A percentile compares a stretch with the other conserved stretches of the same genome.
These are phyloP conservation scores for Neuroscelio doddi DNA, from an alignment of 2,888 invertebrate species.

Conservation along the genomic window DNA sequence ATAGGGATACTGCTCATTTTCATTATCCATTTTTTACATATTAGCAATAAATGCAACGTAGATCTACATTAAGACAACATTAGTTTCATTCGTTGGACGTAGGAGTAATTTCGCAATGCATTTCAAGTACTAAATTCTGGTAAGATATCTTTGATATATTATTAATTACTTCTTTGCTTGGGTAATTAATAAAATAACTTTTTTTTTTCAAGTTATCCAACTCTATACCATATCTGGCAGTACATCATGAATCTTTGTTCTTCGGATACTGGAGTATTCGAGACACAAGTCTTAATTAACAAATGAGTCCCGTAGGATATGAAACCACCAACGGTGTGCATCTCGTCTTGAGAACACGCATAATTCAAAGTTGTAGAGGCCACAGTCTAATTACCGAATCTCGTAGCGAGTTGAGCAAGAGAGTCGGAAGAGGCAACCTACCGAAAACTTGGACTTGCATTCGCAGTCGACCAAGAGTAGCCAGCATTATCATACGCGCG, in stretches of 20 bases:
- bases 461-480: conserved; percentile 35
- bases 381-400: conserved; percentile 68
- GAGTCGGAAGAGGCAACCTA: conserved; percentile 13
- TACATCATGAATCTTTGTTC: conserved; percentile 41
- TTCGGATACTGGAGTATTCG: conserved; percentile 8
- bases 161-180: no score
- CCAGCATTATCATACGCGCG: conserved; percentile 27
- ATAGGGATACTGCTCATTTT: no score
- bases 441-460: conserved; percentile 54
- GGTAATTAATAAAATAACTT: no score
- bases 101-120: no score
- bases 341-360: conserved; percentile 56
- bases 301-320: conserved; percentile 62
- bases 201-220: conserved; percentile 8
- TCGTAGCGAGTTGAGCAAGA: conserved; percentile 54
- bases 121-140: no score
- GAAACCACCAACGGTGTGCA: conserved; percentile 41
- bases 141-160: no score
- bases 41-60: no score
- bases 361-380: conserved; percentile 68
- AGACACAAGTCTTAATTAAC: conserved; percentile 61
- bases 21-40: no score
- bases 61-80: no score
- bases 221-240: conserved; percentile 1
- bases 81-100: no score